Conservation (phyloP, 2,113 vertebrate species). For the Meriones unguiculatus region DNA sequence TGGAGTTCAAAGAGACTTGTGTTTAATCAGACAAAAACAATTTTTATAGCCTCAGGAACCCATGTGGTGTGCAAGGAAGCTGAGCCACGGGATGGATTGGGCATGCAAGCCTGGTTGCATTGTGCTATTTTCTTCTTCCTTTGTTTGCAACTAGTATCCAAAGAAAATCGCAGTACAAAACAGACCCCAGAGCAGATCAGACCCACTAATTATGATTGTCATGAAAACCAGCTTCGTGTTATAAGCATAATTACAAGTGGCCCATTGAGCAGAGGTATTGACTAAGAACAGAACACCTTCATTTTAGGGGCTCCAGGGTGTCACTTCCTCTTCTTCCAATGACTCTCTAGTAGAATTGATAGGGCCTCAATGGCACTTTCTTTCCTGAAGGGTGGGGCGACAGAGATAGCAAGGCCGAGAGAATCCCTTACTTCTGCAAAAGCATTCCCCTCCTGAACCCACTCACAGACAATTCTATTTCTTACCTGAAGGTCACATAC, state of each 20-base stretch:
- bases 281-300: background rate
- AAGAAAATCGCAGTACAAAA: background rate
- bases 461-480: background rate
- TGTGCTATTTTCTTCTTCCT: constrained; percentile 26
- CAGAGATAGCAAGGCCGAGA: background rate
- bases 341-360: background rate
- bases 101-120: background rate
- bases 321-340: background rate
- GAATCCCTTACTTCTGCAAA: background rate
- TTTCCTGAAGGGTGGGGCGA: accelerated
- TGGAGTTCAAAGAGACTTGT: constrained; percentile 83
- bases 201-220: background rate
- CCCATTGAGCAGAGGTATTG: background rate
- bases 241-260: background rate
- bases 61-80: constrained; percentile 25
- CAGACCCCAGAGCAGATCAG: background rate
- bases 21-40: constrained; percentile 62
- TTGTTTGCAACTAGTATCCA: constrained; percentile 26
- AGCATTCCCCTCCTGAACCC: too few species aligned
- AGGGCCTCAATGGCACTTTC: background rate
- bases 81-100: constrained; percentile 40
- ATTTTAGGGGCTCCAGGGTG: accelerated
- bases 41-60: constrained; percentile 65
- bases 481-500: constrained; percentile 65
- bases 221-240: background rate